These are phyloP conservation scores for Euglossa dilemma DNA, from an alignment of 1,140 invertebrate species.

Conservation along the genomic window DNA sequence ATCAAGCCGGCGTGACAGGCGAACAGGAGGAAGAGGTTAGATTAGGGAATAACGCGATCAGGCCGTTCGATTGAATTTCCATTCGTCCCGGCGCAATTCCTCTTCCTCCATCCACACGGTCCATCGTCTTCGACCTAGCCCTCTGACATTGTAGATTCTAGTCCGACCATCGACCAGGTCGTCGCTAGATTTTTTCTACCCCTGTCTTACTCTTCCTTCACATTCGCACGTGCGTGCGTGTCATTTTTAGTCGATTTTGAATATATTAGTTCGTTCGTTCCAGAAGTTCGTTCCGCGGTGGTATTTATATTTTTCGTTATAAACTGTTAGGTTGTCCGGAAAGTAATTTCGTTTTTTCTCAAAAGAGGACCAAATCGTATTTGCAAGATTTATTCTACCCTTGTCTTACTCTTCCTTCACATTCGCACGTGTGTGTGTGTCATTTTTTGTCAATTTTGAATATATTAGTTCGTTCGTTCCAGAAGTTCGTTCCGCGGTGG, in stretches of 20 bases:
- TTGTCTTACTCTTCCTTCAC: neutral
- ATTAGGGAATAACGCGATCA: slow-evolving; percentile 62
- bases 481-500: too few relatives aligned
- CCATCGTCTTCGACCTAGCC: slow-evolving; percentile 29
- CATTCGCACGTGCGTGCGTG: too few relatives aligned
- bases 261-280: too few relatives aligned
- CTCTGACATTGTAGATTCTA: slow-evolving; percentile 38
- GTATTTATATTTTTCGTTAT: too few relatives aligned
- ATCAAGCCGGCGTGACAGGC: slow-evolving; percentile 53
- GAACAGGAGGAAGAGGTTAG: slow-evolving; percentile 27
- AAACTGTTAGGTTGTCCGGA: too few relatives aligned
- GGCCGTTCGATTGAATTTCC: slow-evolving; percentile 63
- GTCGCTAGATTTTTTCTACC: neutral
- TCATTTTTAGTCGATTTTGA: too few relatives aligned
- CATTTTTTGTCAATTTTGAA: too few relatives aligned
- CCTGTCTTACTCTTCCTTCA: neutral
- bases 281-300: too few relatives aligned
- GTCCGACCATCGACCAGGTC: slow-evolving; percentile 5
- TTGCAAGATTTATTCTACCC: neutral
- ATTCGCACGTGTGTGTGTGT: too few relatives aligned
- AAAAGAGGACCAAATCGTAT: neutral
- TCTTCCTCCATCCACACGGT: slow-evolving; percentile 8
- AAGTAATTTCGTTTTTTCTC: too few relatives aligned
- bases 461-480: too few relatives aligned
- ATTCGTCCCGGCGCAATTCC: slow-evolving; percentile 48